These are phyloP conservation scores for Scomber colias DNA, from an alignment of 2,113 vertebrate genomes.

Conservation along the genomic window DNA sequence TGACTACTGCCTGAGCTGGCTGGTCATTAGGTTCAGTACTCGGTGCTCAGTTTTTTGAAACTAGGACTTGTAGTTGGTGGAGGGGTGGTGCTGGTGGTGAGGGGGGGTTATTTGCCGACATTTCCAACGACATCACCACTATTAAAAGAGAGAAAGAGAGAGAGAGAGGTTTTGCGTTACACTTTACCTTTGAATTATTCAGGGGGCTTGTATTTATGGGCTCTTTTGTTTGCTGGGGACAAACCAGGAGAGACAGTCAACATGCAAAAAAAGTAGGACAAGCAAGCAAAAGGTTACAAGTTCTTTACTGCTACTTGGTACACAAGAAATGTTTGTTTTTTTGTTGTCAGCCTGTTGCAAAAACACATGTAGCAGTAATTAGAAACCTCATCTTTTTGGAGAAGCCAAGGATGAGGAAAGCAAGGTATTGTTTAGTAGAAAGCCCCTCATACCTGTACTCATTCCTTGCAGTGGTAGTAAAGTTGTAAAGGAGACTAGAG, in stretches of 20 bases:
- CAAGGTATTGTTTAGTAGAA: conserved; percentile 5
- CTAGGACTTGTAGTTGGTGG: conserved; percentile 14
- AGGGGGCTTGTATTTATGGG: conserved; percentile 75
- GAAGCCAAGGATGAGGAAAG: neutral
- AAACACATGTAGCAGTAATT: conserved; percentile 11
- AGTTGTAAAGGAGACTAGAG: neutral
- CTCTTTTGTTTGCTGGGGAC: conserved; percentile 73
- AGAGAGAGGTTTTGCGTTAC: conserved; percentile 71
- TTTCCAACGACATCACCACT: conserved; percentile 51
- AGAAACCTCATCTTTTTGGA: neutral
- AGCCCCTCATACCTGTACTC: conserved; percentile 25
- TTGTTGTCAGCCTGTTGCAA: conserved; percentile 9
- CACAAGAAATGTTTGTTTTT: neutral
- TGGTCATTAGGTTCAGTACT: conserved; percentile 11
- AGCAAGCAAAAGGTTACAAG: conserved; percentile 5
- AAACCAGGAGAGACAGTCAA: conserved; percentile 56
- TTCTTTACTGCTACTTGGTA: conserved; percentile 29
- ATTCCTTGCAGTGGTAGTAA: conserved; percentile 1
- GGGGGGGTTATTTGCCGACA: conserved; percentile 37
- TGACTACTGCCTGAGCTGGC: neutral
- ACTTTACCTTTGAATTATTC: conserved; percentile 82
- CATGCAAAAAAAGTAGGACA: conserved; percentile 72
- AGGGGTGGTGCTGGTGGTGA: too few species aligned
- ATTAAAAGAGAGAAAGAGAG: neutral
- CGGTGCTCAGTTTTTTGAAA: conserved; percentile 29